phyloP scores from a whole-genome alignment of 2,113 vertebrate species.

The Cynocephalus volans region DNA sequence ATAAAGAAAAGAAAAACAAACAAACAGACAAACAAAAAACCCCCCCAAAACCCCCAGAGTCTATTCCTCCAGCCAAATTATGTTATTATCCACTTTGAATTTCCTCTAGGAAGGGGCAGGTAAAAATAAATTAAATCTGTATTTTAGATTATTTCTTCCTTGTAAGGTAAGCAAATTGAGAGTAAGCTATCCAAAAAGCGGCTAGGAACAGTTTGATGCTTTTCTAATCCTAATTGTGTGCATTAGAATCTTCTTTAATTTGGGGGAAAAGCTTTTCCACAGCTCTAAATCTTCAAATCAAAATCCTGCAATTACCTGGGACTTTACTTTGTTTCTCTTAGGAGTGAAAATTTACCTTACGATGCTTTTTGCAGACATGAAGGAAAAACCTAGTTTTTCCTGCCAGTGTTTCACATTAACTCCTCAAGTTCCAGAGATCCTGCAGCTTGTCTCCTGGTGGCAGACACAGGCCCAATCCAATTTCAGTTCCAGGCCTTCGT shows the following conservation, averaged over 20 bases:
- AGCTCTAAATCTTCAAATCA: not conserved
- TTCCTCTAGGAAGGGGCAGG: not conserved
- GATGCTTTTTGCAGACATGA: not conserved
- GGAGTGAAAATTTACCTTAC: not conserved
- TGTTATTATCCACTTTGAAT: not conserved
- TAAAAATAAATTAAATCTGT: conserved; percentile 24
- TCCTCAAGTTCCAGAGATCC: not conserved
- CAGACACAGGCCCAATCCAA: not conserved
- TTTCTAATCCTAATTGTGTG: not conserved
- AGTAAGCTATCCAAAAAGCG: not conserved
- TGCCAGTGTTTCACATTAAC: not conserved
- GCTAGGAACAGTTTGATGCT: not conserved
- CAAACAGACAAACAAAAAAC: not conserved
- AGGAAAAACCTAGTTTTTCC: not conserved
- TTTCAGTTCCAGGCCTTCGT: not conserved
- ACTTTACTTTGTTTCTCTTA: not conserved
- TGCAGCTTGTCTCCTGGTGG: not conserved
- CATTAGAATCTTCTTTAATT: not conserved
- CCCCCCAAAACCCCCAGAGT: not conserved
- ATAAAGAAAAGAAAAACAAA: conserved; percentile 11
- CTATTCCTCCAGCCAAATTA: not conserved
- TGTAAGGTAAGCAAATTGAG: not conserved
- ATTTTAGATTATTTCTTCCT: not conserved
- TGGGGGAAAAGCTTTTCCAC: not conserved
- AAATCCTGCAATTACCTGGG: not conserved